Base-by-base conservation (phyloP, 2,888 invertebrate species). In the Iphiclides podalirius region DNA sequence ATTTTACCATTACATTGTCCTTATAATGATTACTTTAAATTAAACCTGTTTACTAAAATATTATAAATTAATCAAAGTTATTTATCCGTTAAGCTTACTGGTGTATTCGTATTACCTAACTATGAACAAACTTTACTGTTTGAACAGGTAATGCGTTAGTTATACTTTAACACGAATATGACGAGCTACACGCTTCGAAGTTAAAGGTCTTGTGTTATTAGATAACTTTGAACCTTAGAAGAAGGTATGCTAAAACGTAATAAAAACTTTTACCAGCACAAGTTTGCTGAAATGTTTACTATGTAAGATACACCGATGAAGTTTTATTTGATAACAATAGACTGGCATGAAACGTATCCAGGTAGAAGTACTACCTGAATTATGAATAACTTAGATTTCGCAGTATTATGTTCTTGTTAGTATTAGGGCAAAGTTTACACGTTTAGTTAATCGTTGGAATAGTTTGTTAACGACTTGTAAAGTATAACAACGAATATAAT, bases 201-300 rank as follows among this genome's bases (percentile, higher is more conserved):
- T 49, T 44, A 31, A 26, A 16, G 15, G 34, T 26, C 60, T 64
- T 72, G 69, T 75, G 68, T 80, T 85, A 84, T 83, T 80, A 79
- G 81, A 79, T 79, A 83, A 85, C 79, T 84, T 84, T 70, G 57
- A 70, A 70, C 74, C 72, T 74, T 68, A 67, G 67, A 67, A 70
- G 70, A 72, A 71, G 70, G 64, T 70, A 69, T 68, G 79, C 74
- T 80, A 74, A 77, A 72, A 77, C 76, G 75, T 74, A 75, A 78
- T 80, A 82, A 74, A 79, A 83, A 83, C 71, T 83, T 83, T 68
- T 61, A 67, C 66, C 60, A 64, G 67, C 67, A 69, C 66, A 61
- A 67, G 64, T 36, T 38, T 28, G 41, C 41, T 39, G 49, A 35
- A 49, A 51, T 23, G 40, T 45, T 52, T 17, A 34, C 33, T 23